These are phyloP conservation scores for Anabas testudineus DNA, from an alignment of 2,797 vertebrate genomes.

Conservation along the genomic window DNA sequence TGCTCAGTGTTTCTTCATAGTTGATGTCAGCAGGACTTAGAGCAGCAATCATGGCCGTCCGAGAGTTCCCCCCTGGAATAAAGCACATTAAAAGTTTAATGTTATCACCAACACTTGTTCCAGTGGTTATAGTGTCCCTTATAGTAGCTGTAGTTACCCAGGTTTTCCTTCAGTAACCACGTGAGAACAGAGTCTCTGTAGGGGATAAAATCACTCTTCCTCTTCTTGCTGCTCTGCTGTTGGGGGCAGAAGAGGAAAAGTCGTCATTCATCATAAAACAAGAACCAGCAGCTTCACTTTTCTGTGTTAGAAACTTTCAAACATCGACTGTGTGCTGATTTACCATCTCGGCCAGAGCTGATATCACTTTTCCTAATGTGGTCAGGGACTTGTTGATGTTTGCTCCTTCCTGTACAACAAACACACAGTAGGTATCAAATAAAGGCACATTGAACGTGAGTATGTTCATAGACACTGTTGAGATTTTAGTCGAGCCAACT, in stretches of 20 bases:
- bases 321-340: not conserved
- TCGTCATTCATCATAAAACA: not conserved
- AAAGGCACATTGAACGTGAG: not conserved
- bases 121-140: too few species aligned
- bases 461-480: not conserved
- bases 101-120: not conserved
- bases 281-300: not conserved
- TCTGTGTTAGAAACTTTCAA: not conserved
- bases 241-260: not conserved
- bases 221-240: constrained; percentile 89
- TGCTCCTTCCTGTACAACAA: constrained; percentile 82
- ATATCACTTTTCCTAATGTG: constrained; percentile 87
- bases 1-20: constrained; percentile 94
- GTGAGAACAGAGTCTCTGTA: constrained; percentile 93
- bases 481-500: not conserved
- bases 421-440: not conserved
- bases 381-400: constrained; percentile 89
- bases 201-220: constrained; percentile 90
- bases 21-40: constrained; percentile 93
- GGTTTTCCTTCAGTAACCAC: constrained; percentile 92
- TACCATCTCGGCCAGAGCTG: constrained; percentile 87
- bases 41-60: constrained; percentile 94
- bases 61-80: constrained; percentile 90
- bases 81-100: not conserved
- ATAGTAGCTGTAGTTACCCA: constrained; percentile 77